Percentiles rank a stretch among this genome's conserved stretches.
Evolutionary conservation across 1,140 invertebrate species (phyloP).

Genomic region (Diprion similis): DNA sequence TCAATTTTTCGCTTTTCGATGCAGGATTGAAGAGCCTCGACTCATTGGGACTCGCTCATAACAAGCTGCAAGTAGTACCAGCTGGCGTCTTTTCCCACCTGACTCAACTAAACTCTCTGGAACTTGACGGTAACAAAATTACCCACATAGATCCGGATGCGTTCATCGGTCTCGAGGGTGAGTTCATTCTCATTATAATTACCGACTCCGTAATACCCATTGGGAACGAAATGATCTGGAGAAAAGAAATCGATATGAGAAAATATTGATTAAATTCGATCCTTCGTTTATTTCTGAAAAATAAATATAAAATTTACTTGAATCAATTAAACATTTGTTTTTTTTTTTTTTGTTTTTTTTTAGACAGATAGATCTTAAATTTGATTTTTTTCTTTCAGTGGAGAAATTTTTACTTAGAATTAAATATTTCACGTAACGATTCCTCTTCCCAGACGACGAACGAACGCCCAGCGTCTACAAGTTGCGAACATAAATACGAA

Average conservation of each 20-base stretch:
- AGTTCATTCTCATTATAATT: conserved; percentile 30
- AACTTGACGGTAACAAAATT: conserved; percentile 86
- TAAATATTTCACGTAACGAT: no score
- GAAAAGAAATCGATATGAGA: not conserved
- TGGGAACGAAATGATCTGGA: not conserved
- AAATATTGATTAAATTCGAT: not conserved
- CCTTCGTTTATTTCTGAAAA: not conserved
- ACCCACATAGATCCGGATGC: conserved; percentile 80
- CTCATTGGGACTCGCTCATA: conserved; percentile 83
- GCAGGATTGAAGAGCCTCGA: conserved; percentile 80
- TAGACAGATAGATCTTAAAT: no score
- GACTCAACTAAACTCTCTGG: conserved; percentile 80
- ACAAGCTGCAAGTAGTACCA: conserved; percentile 78
- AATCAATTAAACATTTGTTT: no score
- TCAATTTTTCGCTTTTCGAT: conserved; percentile 31
- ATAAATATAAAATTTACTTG: no score
- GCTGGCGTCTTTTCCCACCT: conserved; percentile 82
- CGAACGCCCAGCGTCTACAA: not conserved
- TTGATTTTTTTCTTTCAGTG: no score
- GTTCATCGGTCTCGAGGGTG: conserved; percentile 86
- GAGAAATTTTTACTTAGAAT: no score
- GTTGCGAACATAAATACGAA: not conserved
- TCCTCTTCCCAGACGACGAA: no score
- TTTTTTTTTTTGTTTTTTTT: no score
- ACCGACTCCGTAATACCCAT: not conserved